A percentile compares a stretch with the other conserved stretches of the same genome.
These are phyloP conservation scores for Cyprinus carpio DNA, from an alignment of 2,113 vertebrate genomes.

Conservation along the genomic window DNA sequence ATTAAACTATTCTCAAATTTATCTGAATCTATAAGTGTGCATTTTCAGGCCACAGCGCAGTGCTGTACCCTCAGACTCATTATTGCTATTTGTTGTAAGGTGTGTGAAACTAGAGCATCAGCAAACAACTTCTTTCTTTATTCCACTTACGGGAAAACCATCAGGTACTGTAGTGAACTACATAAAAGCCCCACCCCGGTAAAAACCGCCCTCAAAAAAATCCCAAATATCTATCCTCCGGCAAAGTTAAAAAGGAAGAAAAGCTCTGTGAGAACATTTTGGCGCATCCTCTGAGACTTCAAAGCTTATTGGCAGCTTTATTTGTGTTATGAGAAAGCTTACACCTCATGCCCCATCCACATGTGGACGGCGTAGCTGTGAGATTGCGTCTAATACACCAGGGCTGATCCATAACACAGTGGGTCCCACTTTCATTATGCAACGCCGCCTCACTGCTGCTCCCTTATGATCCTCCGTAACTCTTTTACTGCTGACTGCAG, in stretches of 20 bases:
- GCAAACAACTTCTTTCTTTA: background rate
- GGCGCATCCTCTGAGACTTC: background rate
- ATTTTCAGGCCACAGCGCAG: background rate
- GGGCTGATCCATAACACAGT: conserved; percentile 11
- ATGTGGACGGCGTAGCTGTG: conserved; percentile 34
- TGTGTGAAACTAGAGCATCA: conserved; percentile 7
- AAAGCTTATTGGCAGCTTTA: conserved; percentile 1
- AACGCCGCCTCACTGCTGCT: background rate
- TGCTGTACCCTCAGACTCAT: background rate
- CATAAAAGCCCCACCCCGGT: background rate
- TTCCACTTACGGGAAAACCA: background rate
- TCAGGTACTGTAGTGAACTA: background rate
- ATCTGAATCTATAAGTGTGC: background rate
- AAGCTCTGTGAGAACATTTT: conserved; percentile 11
- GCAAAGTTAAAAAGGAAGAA: background rate
- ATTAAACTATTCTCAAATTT: background rate
- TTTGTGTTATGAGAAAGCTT: conserved; percentile 22
- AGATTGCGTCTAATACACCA: conserved; percentile 33
- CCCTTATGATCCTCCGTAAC: background rate
- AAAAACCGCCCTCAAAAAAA: background rate
- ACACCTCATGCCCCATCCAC: conserved; percentile 24
- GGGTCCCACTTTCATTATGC: conserved; percentile 31
- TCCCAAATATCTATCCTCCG: background rate
- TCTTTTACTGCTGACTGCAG: conserved; percentile 27
- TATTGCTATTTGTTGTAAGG: background rate